phyloP scores from a whole-genome alignment of 2,888 invertebrate genomes.

The Helleia helle region DNA sequence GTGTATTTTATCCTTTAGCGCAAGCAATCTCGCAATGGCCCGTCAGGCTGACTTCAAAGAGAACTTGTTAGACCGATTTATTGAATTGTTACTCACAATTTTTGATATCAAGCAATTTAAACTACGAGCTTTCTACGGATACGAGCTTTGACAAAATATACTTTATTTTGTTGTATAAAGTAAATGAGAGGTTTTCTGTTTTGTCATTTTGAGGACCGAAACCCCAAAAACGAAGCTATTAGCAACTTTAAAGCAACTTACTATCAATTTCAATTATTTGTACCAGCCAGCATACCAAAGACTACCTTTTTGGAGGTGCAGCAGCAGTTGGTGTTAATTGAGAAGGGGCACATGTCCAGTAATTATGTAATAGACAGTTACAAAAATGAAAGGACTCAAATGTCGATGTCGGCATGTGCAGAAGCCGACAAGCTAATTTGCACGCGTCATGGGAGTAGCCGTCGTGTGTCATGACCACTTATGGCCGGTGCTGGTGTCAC shows the following conservation, averaged over 20 bases:
- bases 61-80: slow-evolving; percentile 8
- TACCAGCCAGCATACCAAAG: too few species aligned
- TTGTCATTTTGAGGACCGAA: too few species aligned
- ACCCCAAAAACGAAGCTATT: too few species aligned
- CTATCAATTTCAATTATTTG: too few species aligned
- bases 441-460: slow-evolving; percentile 34
- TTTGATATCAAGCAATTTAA: slow-evolving; percentile 7
- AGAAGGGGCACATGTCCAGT: too few species aligned
- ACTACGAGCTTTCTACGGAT: slow-evolving; percentile 5
- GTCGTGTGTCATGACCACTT: slow-evolving; percentile 45
- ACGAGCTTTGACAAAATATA: slow-evolving; percentile 7
- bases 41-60: slow-evolving; percentile 8
- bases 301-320: too few species aligned
- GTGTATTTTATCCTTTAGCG: slow-evolving; percentile 6
- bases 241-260: too few species aligned
- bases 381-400: not conserved
- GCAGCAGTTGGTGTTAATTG: too few species aligned
- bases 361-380: too few species aligned
- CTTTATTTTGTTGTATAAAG: not conserved
- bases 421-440: slow-evolving; percentile 56
- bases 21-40: slow-evolving; percentile 9
- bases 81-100: slow-evolving; percentile 8
- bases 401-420: not conserved
- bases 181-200: not conserved
- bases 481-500: slow-evolving; percentile 12